A percentile compares a stretch with the other conserved stretches of the same genome.
These are phyloP conservation scores for Austrolebias charrua DNA, from an alignment of 2,797 vertebrate genomes.

Conservation along the genomic window DNA sequence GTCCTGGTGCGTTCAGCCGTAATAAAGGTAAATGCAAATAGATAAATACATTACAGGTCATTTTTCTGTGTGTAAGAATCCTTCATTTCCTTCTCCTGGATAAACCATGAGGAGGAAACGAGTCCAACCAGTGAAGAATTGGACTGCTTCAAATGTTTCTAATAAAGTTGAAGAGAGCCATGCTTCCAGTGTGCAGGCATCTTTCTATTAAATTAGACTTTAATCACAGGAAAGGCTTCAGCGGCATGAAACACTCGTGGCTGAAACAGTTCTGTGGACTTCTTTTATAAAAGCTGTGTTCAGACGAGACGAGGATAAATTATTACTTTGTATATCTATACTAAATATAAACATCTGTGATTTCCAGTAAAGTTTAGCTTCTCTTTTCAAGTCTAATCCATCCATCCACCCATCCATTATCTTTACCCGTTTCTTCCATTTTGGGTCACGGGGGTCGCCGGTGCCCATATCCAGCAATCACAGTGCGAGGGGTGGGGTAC, in stretches of 20 bases:
- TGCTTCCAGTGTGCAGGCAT: constrained; percentile 5
- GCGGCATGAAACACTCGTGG: constrained; percentile 1
- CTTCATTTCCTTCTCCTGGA: constrained; percentile 22
- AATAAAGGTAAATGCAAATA: constrained; percentile 26
- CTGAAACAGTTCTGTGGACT: neutral
- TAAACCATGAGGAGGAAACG: neutral
- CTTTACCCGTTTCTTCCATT: too few relatives aligned
- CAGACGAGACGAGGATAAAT: neutral
- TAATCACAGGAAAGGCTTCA: constrained; percentile 12
- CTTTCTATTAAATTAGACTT: constrained; percentile 7
- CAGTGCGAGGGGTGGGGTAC: too few relatives aligned
- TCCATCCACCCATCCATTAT: too few relatives aligned
- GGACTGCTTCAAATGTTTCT: constrained; percentile 17
- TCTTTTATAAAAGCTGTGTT: neutral
- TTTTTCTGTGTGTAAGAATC: constrained; percentile 12
- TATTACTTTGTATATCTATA: neutral
- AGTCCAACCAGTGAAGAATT: constrained; percentile 1
- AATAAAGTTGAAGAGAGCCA: constrained; percentile 23
- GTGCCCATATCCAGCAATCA: too few relatives aligned
- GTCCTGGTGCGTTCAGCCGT: constrained; percentile 7
- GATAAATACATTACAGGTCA: constrained; percentile 13
- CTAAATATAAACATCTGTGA: neutral
- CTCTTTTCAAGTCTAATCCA: too few relatives aligned
- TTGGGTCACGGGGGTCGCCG: too few relatives aligned
- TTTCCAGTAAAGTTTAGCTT: neutral